Evolutionary conservation across 2,797 vertebrate species (phyloP).

Genomic region (Rallus crepitans): DNA sequence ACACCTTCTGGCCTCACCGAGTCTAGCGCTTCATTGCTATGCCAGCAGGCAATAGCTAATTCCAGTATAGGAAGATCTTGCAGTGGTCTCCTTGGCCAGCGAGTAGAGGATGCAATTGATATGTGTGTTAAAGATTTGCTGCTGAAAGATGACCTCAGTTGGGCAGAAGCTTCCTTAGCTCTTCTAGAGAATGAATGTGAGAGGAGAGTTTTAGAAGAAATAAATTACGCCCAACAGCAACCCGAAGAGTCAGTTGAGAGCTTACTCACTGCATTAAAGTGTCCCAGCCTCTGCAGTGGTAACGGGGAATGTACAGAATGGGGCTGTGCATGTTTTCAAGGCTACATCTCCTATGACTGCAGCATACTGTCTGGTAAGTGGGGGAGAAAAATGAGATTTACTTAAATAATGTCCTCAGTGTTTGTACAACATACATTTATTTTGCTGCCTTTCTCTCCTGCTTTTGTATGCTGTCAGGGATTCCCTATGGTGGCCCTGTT

Average conservation of each 20-base stretch:
- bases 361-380: constrained; percentile 82
- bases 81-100: constrained; percentile 74
- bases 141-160: constrained; percentile 86
- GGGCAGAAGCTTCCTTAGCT: constrained; percentile 83
- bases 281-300: constrained; percentile 85
- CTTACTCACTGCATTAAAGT: constrained; percentile 79
- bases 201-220: constrained; percentile 83
- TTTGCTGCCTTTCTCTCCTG: not conserved
- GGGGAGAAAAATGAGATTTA: not conserved
- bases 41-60: constrained; percentile 80
- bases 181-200: constrained; percentile 93
- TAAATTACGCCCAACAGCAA: constrained; percentile 29
- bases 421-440: not conserved
- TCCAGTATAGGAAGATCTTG: constrained; percentile 85
- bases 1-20: constrained; percentile 84
- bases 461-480: not conserved
- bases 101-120: constrained; percentile 53
- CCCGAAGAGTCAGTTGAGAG: constrained; percentile 68
- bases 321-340: constrained; percentile 87
- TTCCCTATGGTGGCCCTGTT: not conserved
- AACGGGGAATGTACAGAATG: constrained; percentile 87
- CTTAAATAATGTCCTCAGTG: not conserved
- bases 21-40: constrained; percentile 70
- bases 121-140: constrained; percentile 89
- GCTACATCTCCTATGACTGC: constrained; percentile 88